Evolutionary conservation across 2,113 vertebrate species (phyloP).

Genomic region (Semnopithecus entellus): DNA sequence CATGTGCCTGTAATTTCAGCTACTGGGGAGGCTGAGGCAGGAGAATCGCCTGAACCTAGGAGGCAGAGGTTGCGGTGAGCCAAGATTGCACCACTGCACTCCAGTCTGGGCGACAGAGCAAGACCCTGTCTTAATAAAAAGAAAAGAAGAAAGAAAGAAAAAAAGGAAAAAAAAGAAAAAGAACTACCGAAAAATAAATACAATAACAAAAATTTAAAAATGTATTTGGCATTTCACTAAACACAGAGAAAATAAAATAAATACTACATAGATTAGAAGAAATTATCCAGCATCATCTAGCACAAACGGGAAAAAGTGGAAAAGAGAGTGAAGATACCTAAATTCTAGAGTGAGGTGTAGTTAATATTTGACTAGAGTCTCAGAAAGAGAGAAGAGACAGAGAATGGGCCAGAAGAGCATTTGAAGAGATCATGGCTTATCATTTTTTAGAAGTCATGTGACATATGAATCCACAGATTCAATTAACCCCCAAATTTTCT

Average conservation of each 20-base stretch:
- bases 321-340: neutral
- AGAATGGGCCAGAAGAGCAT: neutral
- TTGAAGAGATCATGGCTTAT: neutral
- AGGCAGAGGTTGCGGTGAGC: no score
- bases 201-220: neutral
- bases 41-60: no score
- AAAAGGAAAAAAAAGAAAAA: no score
- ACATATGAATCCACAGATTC: neutral
- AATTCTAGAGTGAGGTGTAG: neutral
- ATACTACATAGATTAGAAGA: neutral
- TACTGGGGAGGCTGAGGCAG: no score
- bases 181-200: neutral
- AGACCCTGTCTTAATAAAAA: no score
- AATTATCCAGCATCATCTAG: neutral
- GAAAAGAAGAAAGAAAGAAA: no score
- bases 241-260: neutral
- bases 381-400: neutral
- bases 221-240: neutral
- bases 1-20: no score
- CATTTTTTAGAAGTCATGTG: neutral
- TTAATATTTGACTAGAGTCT: neutral
- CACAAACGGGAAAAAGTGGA: neutral
- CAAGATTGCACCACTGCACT: no score
- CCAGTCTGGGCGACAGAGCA: no score
- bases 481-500: neutral